Base-by-base conservation (phyloP, 2,888 invertebrate species). In the Rotaria sp. region DNA sequence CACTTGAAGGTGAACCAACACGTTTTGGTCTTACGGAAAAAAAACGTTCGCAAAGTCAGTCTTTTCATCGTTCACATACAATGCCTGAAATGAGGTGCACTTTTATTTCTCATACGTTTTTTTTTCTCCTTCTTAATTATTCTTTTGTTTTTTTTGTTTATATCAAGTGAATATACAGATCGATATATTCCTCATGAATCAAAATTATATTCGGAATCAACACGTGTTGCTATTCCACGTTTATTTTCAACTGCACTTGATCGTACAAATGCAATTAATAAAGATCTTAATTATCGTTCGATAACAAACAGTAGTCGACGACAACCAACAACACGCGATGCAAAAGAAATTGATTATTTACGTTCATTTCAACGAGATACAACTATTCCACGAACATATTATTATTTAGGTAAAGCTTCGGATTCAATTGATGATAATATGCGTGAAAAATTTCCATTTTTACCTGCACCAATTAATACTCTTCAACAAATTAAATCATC, bases 1-100 rank as follows among this genome's bases (percentile, higher is more conserved):
- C 86, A 21, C 55, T 86, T 21, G 38, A 75, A 55, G 86, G 57
- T 57, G 52, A 67, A 45, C 86, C 86, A 24, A 86, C 86, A 4
- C 52, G 50, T 26, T 85, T 84, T 52, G 86, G 86, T 15, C 57
- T 85, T 15, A 57, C 57, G 48, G 38, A 75, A 10, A 86, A 86
- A 48, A 85, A 86, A 41, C 41, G 75, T 13, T 24, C 38, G 24
- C 24, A 75, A 45, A 75, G 24, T 41, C 75, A 75, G 21, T 7
- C 13, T 2, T 45, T 75, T 8, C 75, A 75, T 41, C 38, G 75
- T 41, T 45, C 38, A 10, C 21, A 18, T 11, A 75, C 75, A 26
- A 10, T 75, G 2, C 75, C 75, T 26, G 75, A 75, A 5, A 75
- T 45, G 10, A 75, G 75, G 75, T 75, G 45, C 52, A 24, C 21